Evolutionary conservation across 64 coral and sea anemone species (phyloP), one percentile per base, ranked within the genome.

Genomic region (Montipora foliosa): DNA sequence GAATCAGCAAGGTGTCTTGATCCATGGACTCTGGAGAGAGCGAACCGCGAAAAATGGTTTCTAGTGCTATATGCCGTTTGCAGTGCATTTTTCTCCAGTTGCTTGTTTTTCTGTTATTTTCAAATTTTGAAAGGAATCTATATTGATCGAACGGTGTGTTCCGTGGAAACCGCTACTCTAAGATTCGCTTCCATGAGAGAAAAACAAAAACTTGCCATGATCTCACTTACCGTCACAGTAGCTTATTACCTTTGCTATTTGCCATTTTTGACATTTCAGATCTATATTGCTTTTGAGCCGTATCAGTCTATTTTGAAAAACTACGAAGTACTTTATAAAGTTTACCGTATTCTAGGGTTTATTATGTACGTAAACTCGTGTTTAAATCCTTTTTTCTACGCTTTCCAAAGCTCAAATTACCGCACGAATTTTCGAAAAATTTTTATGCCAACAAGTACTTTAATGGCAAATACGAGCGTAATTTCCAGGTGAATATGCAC

Each of bases 321-420:
- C 16, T 78, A 95, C 19, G 60, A 67, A 75, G 9, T 60, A 52
- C 53, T 92, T 6, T 66, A 90, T 14, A 59, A 79, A 22, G 77
- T 76, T 17, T 80, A 87, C 52, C 66, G 77, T 67, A 16, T 87
- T 73, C 49, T 92, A 17, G 89, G 78, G 29, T 81, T n/a, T 75
- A 58, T 72, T 14, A 46, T 95, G 55, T 83, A 85, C 20, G 73
- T 74, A 58, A 90, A 88, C 49, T 95, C 93, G 21, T 55, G 80
- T 45, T 70, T 97, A 52, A 97, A 97, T 52, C 93, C 95, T 14
- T 59, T 97, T 67, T 49, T 97, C 14, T 94, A 94, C 58, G 77
- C 81, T 21, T 97, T 97, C 83, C 95, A 97, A 47, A 97, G 93
- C 74, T 92, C 92, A 5, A 97, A 92, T 62, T 97, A 94, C 45